Conservation (phyloP, 2,797 vertebrate genomes). For the Galago senegalensis region DNA sequence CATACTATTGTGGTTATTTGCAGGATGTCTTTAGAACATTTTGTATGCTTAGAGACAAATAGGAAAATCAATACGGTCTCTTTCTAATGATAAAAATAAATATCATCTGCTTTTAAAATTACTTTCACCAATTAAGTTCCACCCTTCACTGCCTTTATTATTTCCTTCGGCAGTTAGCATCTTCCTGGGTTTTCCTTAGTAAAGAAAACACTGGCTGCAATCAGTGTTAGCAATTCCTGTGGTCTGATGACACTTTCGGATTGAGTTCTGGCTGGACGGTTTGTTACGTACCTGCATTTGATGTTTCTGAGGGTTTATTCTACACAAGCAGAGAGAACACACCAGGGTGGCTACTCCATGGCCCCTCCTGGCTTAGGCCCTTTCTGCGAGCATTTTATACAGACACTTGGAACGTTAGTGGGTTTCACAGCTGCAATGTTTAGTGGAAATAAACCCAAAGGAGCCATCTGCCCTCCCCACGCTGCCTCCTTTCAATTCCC, state of each 20-base stretch:
- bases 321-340: background rate
- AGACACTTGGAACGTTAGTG: constrained; percentile 54
- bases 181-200: constrained; percentile 65
- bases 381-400: constrained; percentile 28
- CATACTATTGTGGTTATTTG: constrained; percentile 62
- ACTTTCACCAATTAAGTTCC: constrained; percentile 71
- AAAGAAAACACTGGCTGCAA: constrained; percentile 62
- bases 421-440: constrained; percentile 65
- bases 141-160: constrained; percentile 48
- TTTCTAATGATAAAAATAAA: constrained; percentile 81
- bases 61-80: constrained; percentile 84
- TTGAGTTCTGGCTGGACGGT: background rate
- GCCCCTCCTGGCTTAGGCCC: background rate
- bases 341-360: background rate
- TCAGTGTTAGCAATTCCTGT: constrained; percentile 2
- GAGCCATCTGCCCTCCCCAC: constrained; percentile 74
- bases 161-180: constrained; percentile 61
- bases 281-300: background rate
- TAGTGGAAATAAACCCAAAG: constrained; percentile 71
- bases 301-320: background rate
- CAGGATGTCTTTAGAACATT: constrained; percentile 77
- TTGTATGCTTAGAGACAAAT: constrained; percentile 78
- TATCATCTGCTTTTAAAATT: constrained; percentile 72
- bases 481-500: constrained; percentile 72
- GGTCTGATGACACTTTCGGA: background rate